These are phyloP conservation scores for Rhogogaster chlorosoma DNA, from an alignment of 2,888 invertebrate species.

Conservation along the genomic window DNA sequence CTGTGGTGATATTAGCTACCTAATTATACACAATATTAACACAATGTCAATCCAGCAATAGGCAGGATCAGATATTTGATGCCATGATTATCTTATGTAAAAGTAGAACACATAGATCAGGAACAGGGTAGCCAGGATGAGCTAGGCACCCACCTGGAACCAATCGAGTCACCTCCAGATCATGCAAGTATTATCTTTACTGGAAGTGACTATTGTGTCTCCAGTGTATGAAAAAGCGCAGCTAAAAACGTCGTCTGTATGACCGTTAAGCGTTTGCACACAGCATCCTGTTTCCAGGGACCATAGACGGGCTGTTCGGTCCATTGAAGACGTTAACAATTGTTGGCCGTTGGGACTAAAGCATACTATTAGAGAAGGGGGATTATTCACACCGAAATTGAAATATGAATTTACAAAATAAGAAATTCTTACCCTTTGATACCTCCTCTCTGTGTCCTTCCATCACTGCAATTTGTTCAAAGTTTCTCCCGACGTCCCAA, in stretches of 20 bases:
- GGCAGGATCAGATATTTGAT: background rate
- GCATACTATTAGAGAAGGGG: constrained; percentile 80
- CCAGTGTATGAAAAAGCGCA: constrained; percentile 90
- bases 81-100: constrained; percentile 56
- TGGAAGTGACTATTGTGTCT: constrained; percentile 88
- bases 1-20: background rate
- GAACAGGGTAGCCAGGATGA: constrained; percentile 65
- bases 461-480: constrained; percentile 81
- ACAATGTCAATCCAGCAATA: background rate
- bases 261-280: constrained; percentile 87
- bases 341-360: constrained; percentile 90
- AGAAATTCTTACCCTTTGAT: constrained; percentile 80
- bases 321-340: constrained; percentile 88
- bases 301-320: constrained; percentile 88
- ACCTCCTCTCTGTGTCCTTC: constrained; percentile 85
- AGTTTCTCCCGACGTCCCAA: constrained; percentile 81
- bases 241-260: constrained; percentile 90
- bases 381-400: background rate
- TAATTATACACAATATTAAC: background rate
- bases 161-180: constrained; percentile 90
- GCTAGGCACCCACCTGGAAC: constrained; percentile 78
- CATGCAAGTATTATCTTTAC: constrained; percentile 90
- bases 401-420: background rate
- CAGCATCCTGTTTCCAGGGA: constrained; percentile 83
- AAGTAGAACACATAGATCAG: constrained; percentile 66